phyloP scores from a whole-genome alignment of 2,797 vertebrate species.

The Pteronotus mesoamericanus region DNA sequence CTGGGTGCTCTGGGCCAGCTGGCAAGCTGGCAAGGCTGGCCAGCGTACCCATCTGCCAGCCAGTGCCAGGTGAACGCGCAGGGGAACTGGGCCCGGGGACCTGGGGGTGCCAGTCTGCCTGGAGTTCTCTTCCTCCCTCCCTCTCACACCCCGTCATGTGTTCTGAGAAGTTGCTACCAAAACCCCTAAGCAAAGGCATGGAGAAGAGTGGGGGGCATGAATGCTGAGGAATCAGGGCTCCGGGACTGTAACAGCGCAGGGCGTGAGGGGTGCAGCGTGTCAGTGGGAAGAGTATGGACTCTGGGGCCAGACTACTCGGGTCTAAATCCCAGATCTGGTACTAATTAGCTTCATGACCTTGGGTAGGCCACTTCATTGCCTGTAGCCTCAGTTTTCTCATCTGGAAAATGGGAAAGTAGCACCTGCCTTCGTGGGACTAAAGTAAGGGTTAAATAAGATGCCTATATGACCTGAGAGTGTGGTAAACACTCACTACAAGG shows the following conservation, averaged over 20 bases:
- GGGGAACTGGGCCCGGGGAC: not conserved
- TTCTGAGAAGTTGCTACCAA: not conserved
- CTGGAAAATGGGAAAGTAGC: not conserved
- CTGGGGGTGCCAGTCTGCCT: not conserved
- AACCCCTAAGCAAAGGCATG: rapidly evolving
- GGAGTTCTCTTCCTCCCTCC: not conserved
- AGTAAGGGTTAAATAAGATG: not conserved
- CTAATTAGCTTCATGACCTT: not conserved
- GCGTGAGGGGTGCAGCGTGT: rapidly evolving
- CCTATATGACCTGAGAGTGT: not conserved
- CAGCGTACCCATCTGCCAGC: slow-evolving; percentile 4
- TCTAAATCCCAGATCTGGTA: not conserved
- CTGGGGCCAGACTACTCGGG: not conserved
- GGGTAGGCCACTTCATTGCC: not conserved
- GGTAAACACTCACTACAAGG: rapidly evolving
- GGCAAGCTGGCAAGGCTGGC: slow-evolving; percentile 52
- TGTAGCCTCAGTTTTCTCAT: not conserved
- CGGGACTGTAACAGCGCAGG: rapidly evolving
- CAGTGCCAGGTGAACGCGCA: not conserved
- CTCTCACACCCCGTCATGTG: not conserved
- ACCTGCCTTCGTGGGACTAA: too few species aligned
- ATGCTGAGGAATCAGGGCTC: not conserved
- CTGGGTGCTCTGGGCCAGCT: slow-evolving; percentile 51
- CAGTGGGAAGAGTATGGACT: rapidly evolving
- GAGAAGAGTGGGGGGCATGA: rapidly evolving